phyloP scores from a whole-genome alignment of 2,888 invertebrate species.

The Clostera curtula region DNA sequence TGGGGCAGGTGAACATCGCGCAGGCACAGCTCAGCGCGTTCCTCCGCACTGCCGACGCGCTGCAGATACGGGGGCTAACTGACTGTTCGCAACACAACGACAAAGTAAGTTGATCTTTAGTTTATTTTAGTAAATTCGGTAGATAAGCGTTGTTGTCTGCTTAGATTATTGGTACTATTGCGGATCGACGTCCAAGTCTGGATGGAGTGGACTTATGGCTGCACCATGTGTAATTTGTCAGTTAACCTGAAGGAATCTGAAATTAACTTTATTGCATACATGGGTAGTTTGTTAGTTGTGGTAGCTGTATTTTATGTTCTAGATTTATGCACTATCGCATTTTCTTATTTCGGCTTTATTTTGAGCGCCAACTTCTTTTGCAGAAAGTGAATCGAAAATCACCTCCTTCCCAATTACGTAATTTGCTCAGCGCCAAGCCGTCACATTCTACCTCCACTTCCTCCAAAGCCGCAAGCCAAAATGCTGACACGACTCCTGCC shows the following conservation, averaged over 20 bases:
- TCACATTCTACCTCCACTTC: constrained; percentile 71
- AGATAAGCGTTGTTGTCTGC: too few relatives aligned
- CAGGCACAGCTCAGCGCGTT: constrained; percentile 85
- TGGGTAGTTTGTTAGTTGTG: too few relatives aligned
- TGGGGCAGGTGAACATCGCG: constrained; percentile 88
- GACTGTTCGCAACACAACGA: constrained; percentile 77
- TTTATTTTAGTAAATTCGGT: background rate
- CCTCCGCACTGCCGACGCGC: constrained; percentile 84
- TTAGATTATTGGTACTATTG: too few relatives aligned
- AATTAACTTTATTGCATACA: too few relatives aligned
- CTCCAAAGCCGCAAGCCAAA: constrained; percentile 75
- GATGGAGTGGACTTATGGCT: too few relatives aligned
- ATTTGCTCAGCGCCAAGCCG: constrained; percentile 73
- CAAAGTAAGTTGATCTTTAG: constrained; percentile 43
- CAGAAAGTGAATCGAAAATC: constrained; percentile 72
- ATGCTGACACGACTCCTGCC: constrained; percentile 61
- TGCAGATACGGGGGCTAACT: constrained; percentile 85
- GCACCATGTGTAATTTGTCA: too few relatives aligned
- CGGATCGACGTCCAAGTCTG: too few relatives aligned
- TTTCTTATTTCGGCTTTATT: constrained; percentile 1
- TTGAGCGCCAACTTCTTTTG: constrained; percentile 28
- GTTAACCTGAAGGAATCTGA: too few relatives aligned
- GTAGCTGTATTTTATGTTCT: too few relatives aligned
- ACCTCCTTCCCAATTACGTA: constrained; percentile 72
- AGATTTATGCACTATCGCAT: background rate